These are phyloP conservation scores for Lemur catta DNA, from an alignment of 2,797 vertebrate genomes.

Conservation along the genomic window DNA sequence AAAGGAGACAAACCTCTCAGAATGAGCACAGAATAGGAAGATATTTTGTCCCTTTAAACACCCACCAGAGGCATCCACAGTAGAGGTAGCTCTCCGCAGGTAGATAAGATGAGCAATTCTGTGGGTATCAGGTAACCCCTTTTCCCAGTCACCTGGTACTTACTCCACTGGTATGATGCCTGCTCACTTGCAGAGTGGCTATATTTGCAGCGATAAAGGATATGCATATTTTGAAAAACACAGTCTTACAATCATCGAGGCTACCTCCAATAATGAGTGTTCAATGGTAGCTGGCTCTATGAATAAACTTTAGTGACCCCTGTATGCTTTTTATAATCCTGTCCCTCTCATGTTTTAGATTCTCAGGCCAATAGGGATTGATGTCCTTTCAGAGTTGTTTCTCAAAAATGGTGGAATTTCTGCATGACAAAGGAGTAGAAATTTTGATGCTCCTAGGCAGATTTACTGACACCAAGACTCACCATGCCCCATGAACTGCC, in stretches of 20 bases:
- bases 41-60: background rate
- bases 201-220: background rate
- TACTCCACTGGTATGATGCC: background rate
- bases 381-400: background rate
- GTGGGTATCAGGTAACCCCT: background rate
- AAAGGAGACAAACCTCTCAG: background rate
- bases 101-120: background rate
- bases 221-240: background rate
- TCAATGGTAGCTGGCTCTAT: background rate
- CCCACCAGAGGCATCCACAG: background rate
- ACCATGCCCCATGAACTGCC: background rate
- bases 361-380: background rate
- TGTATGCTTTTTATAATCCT: background rate
- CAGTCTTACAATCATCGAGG: background rate
- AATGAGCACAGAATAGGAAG: background rate
- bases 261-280: background rate
- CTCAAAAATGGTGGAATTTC: background rate
- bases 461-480: background rate
- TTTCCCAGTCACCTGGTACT: background rate
- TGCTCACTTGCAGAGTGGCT: background rate
- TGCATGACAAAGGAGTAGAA: background rate
- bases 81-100: background rate
- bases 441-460: too few relatives aligned
- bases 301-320: background rate
- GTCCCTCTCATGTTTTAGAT: background rate